Conservation (phyloP, 2,888 invertebrate genomes). For the Crematogaster levior region DNA sequence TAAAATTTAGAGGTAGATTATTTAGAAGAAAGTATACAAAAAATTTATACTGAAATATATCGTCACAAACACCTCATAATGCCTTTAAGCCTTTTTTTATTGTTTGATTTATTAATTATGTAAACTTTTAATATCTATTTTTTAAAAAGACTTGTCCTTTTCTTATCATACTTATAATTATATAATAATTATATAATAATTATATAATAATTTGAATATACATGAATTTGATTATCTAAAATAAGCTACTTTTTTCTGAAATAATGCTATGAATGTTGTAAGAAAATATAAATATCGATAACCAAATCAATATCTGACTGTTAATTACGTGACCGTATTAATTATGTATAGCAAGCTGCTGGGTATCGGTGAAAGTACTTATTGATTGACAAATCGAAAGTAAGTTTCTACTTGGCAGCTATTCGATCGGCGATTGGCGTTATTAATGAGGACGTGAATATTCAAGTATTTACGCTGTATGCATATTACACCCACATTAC, state of each 20-base stretch:
- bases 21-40: no score
- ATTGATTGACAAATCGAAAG: constrained; percentile 55
- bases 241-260: neutral
- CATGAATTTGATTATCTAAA: neutral
- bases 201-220: constrained; percentile 2
- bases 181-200: neutral
- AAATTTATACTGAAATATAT: no score
- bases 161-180: neutral
- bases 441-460: constrained; percentile 53
- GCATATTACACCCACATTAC: constrained; percentile 45
- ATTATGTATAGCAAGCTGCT: constrained; percentile 31
- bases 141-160: neutral
- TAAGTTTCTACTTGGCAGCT: constrained; percentile 53
- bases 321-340: constrained; percentile 37
- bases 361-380: constrained; percentile 49
- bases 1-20: no score
- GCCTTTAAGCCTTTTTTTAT: no score
- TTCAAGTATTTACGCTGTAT: constrained; percentile 43
- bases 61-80: no score
- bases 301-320: neutral
- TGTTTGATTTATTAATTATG: no score
- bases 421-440: constrained; percentile 24
- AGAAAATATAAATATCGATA: constrained; percentile 6
- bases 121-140: no score
- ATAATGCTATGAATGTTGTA: neutral